Evolutionary conservation across 2,888 invertebrate species (phyloP).

Genomic region (Tenodera sinensis): DNA sequence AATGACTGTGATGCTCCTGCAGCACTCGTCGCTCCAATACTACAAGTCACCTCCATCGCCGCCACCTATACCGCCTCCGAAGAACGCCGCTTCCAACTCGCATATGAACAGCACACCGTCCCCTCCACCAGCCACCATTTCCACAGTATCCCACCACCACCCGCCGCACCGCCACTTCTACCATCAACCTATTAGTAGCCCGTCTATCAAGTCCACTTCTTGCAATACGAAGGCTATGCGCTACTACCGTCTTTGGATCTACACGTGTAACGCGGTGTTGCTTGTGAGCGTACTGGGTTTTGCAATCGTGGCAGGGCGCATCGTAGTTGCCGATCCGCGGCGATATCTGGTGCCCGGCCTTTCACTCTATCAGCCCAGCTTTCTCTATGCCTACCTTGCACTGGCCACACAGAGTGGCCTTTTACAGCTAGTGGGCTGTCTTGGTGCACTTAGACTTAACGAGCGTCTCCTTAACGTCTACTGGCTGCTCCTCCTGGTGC

Average conservation of each 20-base stretch:
- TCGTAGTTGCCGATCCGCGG: slow-evolving; percentile 43
- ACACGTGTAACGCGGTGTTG: slow-evolving; percentile 86
- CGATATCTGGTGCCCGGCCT: slow-evolving; percentile 66
- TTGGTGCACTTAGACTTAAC: slow-evolving; percentile 75
- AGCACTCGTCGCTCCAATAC: slow-evolving; percentile 28
- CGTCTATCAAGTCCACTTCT: not conserved
- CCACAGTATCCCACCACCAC: slow-evolving; percentile 5
- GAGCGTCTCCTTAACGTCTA: slow-evolving; percentile 79
- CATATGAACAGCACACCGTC: slow-evolving; percentile 16
- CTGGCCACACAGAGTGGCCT: slow-evolving; percentile 67
- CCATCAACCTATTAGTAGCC: not conserved
- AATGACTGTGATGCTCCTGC: slow-evolving; percentile 33
- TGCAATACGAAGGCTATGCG: slow-evolving; percentile 53
- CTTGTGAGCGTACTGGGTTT: slow-evolving; percentile 78
- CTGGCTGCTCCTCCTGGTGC: slow-evolving; percentile 73
- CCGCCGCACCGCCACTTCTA: not conserved
- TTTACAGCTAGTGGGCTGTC: slow-evolving; percentile 73
- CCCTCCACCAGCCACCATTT: not conserved
- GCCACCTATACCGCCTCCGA: slow-evolving; percentile 54
- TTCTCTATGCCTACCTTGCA: slow-evolving; percentile 81
- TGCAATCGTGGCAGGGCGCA: slow-evolving; percentile 64
- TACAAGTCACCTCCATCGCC: slow-evolving; percentile 46
- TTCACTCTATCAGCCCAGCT: slow-evolving; percentile 73
- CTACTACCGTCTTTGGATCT: slow-evolving; percentile 89
- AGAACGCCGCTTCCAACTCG: slow-evolving; percentile 45